phyloP scores from a whole-genome alignment of 2,888 invertebrate species.

The Kuschelorhynchus macadamiae region DNA sequence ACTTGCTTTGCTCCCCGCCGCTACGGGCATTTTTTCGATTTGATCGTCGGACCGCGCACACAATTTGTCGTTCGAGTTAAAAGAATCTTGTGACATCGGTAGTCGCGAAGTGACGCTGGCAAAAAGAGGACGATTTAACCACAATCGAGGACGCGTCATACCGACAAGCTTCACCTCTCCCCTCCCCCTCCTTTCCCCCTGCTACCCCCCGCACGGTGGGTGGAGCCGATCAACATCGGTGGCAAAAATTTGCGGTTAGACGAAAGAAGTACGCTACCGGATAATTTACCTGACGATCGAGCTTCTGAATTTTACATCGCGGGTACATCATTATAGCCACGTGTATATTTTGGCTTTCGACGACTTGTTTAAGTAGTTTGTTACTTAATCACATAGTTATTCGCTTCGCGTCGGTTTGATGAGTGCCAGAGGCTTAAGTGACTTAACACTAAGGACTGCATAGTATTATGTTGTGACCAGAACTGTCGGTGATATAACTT shows the following conservation, averaged over 20 bases:
- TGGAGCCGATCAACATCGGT: conserved; percentile 46
- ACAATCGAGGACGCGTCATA: conserved; percentile 64
- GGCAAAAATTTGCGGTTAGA: conserved; percentile 50
- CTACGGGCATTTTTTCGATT: conserved; percentile 28
- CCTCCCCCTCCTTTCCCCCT: conserved; percentile 69
- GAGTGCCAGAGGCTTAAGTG: conserved; percentile 19
- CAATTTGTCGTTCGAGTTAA: conserved; percentile 69
- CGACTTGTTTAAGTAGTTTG: conserved; percentile 21
- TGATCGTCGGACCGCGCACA: conserved; percentile 65
- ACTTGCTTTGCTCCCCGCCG: conserved; percentile 44
- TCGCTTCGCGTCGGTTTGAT: conserved; percentile 59
- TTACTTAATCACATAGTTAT: conserved; percentile 13
- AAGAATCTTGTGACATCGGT: conserved; percentile 70
- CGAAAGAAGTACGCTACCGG: conserved; percentile 49
- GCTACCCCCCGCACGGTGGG: conserved; percentile 64
- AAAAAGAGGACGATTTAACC: conserved; percentile 67
- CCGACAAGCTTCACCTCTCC: conserved; percentile 16
- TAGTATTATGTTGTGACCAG: not conserved
- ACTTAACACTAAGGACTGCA: not conserved
- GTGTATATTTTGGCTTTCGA: conserved; percentile 25
- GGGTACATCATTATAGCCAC: conserved; percentile 39
- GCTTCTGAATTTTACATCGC: conserved; percentile 50
- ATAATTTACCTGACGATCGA: conserved; percentile 49
- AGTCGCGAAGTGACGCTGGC: conserved; percentile 69
- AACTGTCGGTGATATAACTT: no score